Evolutionary conservation across 2,113 vertebrate species (phyloP).

Genomic region (Scortum barcoo): DNA sequence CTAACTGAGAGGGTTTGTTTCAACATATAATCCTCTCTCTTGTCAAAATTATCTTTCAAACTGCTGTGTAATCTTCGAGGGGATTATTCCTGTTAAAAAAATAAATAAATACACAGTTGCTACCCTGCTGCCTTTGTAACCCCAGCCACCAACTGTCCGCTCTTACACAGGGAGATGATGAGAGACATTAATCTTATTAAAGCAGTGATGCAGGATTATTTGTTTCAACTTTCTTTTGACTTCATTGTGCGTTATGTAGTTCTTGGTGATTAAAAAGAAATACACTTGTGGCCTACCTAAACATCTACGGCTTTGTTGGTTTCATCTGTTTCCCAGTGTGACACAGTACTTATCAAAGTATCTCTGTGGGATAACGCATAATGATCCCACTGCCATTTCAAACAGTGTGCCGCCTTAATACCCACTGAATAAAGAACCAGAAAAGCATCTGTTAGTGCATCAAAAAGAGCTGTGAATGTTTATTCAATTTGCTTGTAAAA

Average conservation of each 20-base stretch:
- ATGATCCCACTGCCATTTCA: background rate
- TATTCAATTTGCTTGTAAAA: background rate
- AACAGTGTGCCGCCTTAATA: background rate
- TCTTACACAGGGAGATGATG: background rate
- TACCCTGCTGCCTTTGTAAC: slow-evolving; percentile 1
- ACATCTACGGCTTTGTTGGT: background rate
- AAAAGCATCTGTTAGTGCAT: background rate
- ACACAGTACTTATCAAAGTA: background rate
- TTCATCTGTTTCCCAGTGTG: background rate
- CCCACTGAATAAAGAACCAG: background rate
- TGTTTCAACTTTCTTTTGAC: slow-evolving; percentile 22
- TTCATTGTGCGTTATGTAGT: slow-evolving; percentile 13
- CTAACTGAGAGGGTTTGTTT: slow-evolving; percentile 67
- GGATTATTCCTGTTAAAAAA: slow-evolving; percentile 63
- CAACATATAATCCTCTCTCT: slow-evolving; percentile 63
- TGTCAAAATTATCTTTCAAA: slow-evolving; percentile 62
- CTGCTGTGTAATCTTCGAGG: slow-evolving; percentile 68
- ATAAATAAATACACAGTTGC: no score
- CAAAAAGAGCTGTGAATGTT: background rate
- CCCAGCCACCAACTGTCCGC: background rate
- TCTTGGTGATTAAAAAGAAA: slow-evolving; percentile 16
- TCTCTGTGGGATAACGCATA: background rate
- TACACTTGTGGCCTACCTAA: background rate
- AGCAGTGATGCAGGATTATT: slow-evolving; percentile 11
- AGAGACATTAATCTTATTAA: slow-evolving; percentile 24